Base-by-base conservation (phyloP, 2,797 vertebrate genomes). In the Melanotaenia trifasciata region DNA sequence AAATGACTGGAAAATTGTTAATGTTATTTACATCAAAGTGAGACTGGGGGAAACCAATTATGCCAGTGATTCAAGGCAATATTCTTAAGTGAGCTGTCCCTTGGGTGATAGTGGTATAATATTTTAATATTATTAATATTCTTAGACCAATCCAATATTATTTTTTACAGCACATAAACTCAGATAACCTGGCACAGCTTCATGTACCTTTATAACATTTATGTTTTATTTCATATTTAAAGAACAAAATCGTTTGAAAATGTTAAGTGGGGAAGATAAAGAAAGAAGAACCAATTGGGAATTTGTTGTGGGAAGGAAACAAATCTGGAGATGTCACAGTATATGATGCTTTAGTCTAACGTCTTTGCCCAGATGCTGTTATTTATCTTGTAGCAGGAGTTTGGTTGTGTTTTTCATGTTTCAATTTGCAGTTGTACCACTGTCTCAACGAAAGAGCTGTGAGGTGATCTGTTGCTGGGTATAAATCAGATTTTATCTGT, bases 21-120 rank as follows among this genome's bases (percentile, higher is more conserved):
- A 91, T 91, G 90, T 90, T 92, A 91, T 93, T 93, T 92, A 90
- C 87, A 92, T 93, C 87, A 92, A 92, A 93, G 91, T 85, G 83
- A 90, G 85, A 87, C 89, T 83, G 80, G 84, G 88, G 88, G 90
- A 92, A 86, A 80, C 76, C 88, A 90, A 91, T 93, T 92, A 90
- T 86, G 70, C 75, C 80, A 51, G 77, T 86, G 84, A 92, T 91
- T 89, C 79, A 79, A 79, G 70, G 83, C 89, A 87, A 83, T 79
- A 81, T 85, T 85, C 78, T 69, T 83, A 87, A 90, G 84, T 87
- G 83, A 83, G 74, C 70, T 76, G 80, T 81, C 81, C 89, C 72
- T 51, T 59, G 63, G 87, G 76, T 75, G 71, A 87, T 76, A 78
- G 74, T 30, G 4, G 20, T 59, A 67, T 57, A 76, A 78, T 81